Evolutionary conservation across 1,140 invertebrate genomes (phyloP).

Genomic region (Nautilus pompilius): DNA sequence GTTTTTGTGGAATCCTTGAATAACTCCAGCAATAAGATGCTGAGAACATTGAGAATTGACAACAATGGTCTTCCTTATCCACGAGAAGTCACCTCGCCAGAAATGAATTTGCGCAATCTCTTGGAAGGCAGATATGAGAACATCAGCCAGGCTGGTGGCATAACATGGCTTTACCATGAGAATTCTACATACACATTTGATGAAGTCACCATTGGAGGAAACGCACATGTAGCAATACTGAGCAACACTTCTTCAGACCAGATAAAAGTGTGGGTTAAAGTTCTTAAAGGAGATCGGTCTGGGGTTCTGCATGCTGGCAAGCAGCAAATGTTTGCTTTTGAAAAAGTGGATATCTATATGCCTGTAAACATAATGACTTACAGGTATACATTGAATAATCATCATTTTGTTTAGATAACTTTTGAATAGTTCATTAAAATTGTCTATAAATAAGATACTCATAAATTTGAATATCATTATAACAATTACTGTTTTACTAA

Average conservation of each 20-base stretch:
- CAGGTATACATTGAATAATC: constrained; percentile 18
- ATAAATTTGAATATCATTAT: too few species aligned
- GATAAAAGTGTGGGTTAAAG: constrained; percentile 18
- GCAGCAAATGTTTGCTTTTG: constrained; percentile 33
- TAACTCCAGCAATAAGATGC: constrained; percentile 9
- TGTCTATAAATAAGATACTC: background rate
- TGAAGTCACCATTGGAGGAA: constrained; percentile 25
- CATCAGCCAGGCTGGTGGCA: constrained; percentile 28
- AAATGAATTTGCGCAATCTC: constrained; percentile 24
- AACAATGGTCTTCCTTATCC: constrained; percentile 35
- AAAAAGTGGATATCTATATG: constrained; percentile 32
- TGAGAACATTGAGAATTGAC: constrained; percentile 26
- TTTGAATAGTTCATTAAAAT: background rate
- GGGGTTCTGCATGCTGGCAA: constrained; percentile 37
- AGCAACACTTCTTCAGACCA: constrained; percentile 25
- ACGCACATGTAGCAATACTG: constrained; percentile 40
- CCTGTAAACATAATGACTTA: constrained; percentile 40
- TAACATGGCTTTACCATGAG: constrained; percentile 37
- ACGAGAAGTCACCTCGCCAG: constrained; percentile 9
- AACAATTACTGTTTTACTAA: too few species aligned
- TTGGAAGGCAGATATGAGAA: constrained; percentile 28
- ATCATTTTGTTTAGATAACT: background rate
- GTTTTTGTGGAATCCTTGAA: constrained; percentile 22
- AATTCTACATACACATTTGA: constrained; percentile 27
- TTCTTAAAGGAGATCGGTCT: constrained; percentile 30